These are phyloP conservation scores for Reinhardtius hippoglossoides DNA, from an alignment of 2,113 vertebrate species.

Conservation along the genomic window DNA sequence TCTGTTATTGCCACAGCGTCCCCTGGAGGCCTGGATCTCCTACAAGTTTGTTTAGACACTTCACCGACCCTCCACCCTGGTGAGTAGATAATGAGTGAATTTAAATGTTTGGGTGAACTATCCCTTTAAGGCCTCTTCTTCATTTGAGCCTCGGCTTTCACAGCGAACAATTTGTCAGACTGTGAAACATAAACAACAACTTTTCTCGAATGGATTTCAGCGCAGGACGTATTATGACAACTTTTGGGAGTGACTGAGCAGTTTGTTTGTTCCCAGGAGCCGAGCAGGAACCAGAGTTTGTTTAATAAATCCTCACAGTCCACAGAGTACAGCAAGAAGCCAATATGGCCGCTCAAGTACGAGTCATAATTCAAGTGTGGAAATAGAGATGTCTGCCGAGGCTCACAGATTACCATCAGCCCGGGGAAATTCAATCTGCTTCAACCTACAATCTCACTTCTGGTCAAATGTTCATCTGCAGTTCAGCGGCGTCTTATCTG, in stretches of 20 bases:
- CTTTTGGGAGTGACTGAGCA: background rate
- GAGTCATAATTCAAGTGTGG: slow-evolving; percentile 11
- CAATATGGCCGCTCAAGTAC: slow-evolving; percentile 10
- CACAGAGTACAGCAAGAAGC: slow-evolving; percentile 15
- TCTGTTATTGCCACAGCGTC: no score
- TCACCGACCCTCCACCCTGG: no score
- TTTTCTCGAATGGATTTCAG: background rate
- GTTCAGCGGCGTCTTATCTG: background rate
- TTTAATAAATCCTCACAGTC: slow-evolving; percentile 54
- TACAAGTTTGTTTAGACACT: no score
- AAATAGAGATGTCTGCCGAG: background rate
- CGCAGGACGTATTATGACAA: background rate
- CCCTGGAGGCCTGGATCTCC: no score
- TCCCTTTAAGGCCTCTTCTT: no score
- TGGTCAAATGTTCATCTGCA: background rate
- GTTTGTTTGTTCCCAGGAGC: slow-evolving; percentile 15
- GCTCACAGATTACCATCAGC: background rate
- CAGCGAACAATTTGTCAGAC: no score
- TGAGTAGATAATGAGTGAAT: no score
- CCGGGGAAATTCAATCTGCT: background rate
- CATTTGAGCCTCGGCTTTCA: no score
- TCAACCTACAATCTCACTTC: background rate
- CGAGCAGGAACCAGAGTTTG: background rate
- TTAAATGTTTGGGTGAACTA: no score
- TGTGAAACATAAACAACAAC: no score